These are phyloP conservation scores for Lethenteron reissneri DNA, from an alignment of 2,113 vertebrate species.

Conservation along the genomic window DNA sequence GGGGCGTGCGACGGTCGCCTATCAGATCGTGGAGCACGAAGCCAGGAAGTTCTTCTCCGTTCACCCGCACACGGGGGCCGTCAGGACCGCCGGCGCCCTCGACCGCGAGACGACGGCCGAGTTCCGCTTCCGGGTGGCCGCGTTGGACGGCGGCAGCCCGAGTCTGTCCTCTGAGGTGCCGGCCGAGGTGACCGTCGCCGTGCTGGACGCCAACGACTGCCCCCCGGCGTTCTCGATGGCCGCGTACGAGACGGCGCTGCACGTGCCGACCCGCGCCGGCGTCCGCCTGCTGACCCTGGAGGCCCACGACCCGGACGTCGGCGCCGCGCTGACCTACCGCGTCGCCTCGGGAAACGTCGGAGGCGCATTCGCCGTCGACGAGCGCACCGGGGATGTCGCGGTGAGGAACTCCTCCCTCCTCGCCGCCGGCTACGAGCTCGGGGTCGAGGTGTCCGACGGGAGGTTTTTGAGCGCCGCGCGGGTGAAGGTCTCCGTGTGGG, in stretches of 20 bases:
- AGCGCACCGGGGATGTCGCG: constrained; percentile 43
- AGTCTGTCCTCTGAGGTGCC: too few relatives aligned
- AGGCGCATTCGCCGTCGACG: constrained; percentile 44
- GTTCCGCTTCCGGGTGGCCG: constrained; percentile 67
- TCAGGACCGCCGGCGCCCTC: constrained; percentile 63
- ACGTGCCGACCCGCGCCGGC: constrained; percentile 57
- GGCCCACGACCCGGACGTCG: constrained; percentile 16
- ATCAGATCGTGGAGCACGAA: constrained; percentile 53
- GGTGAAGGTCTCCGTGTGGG: constrained; percentile 34
- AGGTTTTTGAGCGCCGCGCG: constrained; percentile 51
- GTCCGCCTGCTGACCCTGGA: constrained; percentile 43
- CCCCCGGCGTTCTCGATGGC: constrained; percentile 59
- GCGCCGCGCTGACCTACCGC: constrained; percentile 32
- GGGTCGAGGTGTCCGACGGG: constrained; percentile 67
- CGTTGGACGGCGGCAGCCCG: too few relatives aligned
- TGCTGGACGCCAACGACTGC: constrained; percentile 79
- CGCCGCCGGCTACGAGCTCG: constrained; percentile 56
- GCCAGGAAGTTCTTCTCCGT: constrained; percentile 78
- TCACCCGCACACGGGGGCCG: constrained; percentile 74
- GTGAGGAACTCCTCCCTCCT: constrained; percentile 63
- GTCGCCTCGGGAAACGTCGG: constrained; percentile 49
- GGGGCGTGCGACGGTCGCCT: constrained; percentile 40
- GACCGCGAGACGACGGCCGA: constrained; percentile 63
- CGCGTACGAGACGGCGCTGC: constrained; percentile 53
- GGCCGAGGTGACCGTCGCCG: constrained; percentile 36